Base-by-base conservation (phyloP, 35 echinoderm and acorn worm species). In the Heliocidaris erythrogramma region DNA sequence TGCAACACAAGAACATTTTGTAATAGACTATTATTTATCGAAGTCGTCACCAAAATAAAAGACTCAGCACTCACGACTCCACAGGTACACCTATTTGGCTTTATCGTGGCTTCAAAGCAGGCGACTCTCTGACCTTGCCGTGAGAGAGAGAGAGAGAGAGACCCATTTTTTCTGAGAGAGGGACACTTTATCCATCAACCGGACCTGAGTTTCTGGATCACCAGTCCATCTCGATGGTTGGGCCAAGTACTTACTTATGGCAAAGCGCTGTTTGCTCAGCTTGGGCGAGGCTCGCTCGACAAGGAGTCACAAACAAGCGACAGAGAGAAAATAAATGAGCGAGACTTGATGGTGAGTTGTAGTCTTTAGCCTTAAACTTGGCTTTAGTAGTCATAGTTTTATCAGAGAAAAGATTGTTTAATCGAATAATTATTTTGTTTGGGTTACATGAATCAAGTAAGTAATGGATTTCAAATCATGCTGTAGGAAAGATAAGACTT, bases 301-400 rank as follows among this genome's bases (percentile, higher is more conserved):
- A 18, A 95, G 94, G 94, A 95, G 94, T 95, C 94, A 95, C 94
- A 95, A 95, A 95, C 94, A 78, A 95, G 91, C 91, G 91, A 95
- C 86, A 88, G 52, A 30, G 42, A 92, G 94, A 90, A 95, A 95
- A 95, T 95, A 95, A 95, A 95, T 95, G 47, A 95, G 78, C 91
- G 17, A 92, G 91, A 92, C 91, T 92, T 59, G 91, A 92, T 59
- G 91, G 91, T 17, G 47, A 30, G 49, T 48, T 30, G 91, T 52
- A 59, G 91, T 92, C 49, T 92, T 5, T 56, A 56, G 14, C 9
- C 65, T 27, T 78, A 78, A 56, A 78, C 27, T 78, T 78, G 87
- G 47, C 27, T 78, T 27, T 56, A 2, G 52, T 9, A 42, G 35
- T 42, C 35, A 42, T 42, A 42, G 35, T 56, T 56, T 9, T 56